Base-by-base conservation (phyloP, 2,797 vertebrate species). In the Sciaenops ocellatus region DNA sequence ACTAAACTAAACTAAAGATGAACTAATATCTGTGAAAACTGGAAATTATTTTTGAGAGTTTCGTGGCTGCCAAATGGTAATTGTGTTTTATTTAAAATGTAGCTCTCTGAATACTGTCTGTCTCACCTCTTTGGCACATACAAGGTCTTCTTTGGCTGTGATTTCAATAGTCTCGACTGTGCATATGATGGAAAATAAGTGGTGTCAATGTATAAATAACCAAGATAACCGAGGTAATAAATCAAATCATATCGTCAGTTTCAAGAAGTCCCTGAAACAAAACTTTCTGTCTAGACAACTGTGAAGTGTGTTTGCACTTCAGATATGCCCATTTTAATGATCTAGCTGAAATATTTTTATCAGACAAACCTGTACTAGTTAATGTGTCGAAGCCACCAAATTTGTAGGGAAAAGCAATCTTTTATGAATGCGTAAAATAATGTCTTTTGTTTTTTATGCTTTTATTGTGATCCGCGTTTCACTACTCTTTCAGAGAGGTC, bases 111-210 rank as follows among this genome's bases (percentile, higher is more conserved):
- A 41, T 48, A 41, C 5, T 2, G 57, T 42, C 56, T 30, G 61
- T 55, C 70, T 85, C 59, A 54, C 22, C 57, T 30, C 24, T 57
- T 18, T 26, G 64, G 22, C 72, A 74, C 75, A 71, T n/a, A n/a
- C 63, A 75, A 59, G 47, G 57, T 75, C 48, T 68, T 15, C 61
- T 82, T 28, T 20, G 11, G 57, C 55, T 50, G 71, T 51, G 57
- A 67, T 46, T 47, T 61, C 4, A 79, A 57, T 34, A 28, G 77
- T 55, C 30, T 80, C 7, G 1, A 50, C 47, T 54, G 44, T 44
- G 63, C 44, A 3, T 46, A 24, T 60, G 62, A 26, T 9, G 6
- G 13, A 34, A 24, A n/a, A n/a, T 20, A 82, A 26, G 50, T 59
- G 42, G 17, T 12, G 55, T 71, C 13, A 1, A 13, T 66, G 56